phyloP scores from a whole-genome alignment of 1,140 invertebrate genomes.

The Pygmarrhopalites habei region DNA sequence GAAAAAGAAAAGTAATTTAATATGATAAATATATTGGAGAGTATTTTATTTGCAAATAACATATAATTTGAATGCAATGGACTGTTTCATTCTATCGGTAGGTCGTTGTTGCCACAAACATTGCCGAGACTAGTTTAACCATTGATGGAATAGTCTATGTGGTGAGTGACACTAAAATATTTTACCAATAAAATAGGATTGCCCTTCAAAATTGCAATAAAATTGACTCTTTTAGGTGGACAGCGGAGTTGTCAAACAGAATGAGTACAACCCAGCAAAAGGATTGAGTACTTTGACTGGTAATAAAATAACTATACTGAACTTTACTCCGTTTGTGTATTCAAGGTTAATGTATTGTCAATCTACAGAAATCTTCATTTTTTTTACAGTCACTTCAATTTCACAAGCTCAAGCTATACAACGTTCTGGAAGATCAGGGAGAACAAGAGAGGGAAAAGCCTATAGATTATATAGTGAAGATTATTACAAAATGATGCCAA shows the following conservation, averaged over 20 bases:
- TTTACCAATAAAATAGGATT: no score
- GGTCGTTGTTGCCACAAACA: constrained; percentile 82
- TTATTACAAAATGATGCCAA: constrained; percentile 58
- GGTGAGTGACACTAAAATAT: no score
- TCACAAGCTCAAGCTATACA: constrained; percentile 86
- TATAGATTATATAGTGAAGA: constrained; percentile 41
- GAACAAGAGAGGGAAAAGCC: constrained; percentile 75
- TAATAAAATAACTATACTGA: constrained; percentile 74
- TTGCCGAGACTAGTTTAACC: constrained; percentile 88
- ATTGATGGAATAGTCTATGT: constrained; percentile 95
- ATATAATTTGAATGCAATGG: no score
- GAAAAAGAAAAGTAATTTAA: constrained; percentile 65
- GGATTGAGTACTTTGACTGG: constrained; percentile 77
- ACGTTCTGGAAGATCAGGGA: constrained; percentile 82
- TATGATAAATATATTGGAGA: no score
- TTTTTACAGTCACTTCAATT: no score
- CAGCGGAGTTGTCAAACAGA: constrained; percentile 91
- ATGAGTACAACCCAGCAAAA: constrained; percentile 76
- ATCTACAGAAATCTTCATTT: no score
- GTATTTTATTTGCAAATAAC: no score
- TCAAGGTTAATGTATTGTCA: no score
- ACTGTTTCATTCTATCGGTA: no score
- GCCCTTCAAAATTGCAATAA: no score
- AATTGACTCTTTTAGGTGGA: no score
- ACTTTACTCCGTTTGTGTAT: no score